phyloP scores from a whole-genome alignment of 2,888 invertebrate genomes.

The Congeria kusceri region DNA sequence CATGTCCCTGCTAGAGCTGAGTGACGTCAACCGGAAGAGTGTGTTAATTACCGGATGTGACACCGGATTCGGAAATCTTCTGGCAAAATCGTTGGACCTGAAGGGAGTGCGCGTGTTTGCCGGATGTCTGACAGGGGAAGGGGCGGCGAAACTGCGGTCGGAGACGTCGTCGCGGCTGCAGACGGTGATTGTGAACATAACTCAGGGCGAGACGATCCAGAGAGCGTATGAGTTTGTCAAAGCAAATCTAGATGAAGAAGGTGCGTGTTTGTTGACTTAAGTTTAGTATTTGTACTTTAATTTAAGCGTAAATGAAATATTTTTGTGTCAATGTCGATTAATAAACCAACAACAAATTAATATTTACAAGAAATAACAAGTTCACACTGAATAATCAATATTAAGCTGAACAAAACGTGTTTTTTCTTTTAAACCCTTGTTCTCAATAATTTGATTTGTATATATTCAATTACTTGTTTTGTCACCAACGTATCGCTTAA shows the following conservation, averaged over 20 bases:
- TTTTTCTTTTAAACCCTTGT: no score
- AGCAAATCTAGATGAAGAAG: slow-evolving; percentile 24
- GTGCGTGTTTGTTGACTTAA: slow-evolving; percentile 10
- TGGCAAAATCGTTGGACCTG: slow-evolving; percentile 66
- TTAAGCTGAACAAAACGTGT: no score
- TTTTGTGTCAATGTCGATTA: no score
- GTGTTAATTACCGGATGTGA: slow-evolving; percentile 78
- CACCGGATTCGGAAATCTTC: slow-evolving; percentile 71
- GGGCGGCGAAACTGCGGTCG: slow-evolving; percentile 47
- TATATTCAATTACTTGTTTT: neutral
- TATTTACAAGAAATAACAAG: no score
- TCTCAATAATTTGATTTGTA: no score
- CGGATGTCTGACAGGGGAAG: slow-evolving; percentile 65
- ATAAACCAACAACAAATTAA: no score
- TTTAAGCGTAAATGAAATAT: no score
- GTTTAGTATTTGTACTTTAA: no score
- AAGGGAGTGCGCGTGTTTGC: slow-evolving; percentile 72
- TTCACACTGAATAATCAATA: no score
- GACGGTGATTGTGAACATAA: slow-evolving; percentile 66
- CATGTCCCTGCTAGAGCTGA: neutral
- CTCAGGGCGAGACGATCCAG: slow-evolving; percentile 55
- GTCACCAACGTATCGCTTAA: no score
- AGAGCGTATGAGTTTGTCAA: slow-evolving; percentile 57
- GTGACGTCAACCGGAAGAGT: neutral
- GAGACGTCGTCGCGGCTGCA: slow-evolving; percentile 54